Conservation (phyloP, 2,113 vertebrate genomes). For the Tapirus terrestris region DNA sequence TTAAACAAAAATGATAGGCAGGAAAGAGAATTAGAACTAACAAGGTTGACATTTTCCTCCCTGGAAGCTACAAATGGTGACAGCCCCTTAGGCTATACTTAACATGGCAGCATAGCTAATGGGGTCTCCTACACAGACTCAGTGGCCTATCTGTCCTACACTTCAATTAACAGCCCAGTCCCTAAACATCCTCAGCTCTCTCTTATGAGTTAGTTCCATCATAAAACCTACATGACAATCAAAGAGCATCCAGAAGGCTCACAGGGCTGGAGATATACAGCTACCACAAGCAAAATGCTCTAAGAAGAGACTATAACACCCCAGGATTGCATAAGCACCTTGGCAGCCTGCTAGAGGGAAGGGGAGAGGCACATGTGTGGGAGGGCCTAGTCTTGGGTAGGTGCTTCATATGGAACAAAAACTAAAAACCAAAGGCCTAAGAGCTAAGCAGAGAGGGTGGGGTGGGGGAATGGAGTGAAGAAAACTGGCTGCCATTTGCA, state of each 20-base stretch:
- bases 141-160: conserved; percentile 27
- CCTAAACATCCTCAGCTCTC: background rate
- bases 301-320: background rate
- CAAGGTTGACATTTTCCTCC: conserved; percentile 55
- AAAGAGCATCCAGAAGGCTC: conserved; percentile 44
- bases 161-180: conserved; percentile 1
- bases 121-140: background rate
- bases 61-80: conserved; percentile 55
- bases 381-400: conserved; percentile 66
- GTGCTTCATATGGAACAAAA: conserved; percentile 63
- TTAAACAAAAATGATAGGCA: conserved; percentile 62
- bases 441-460: background rate
- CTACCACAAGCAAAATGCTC: conserved; percentile 37
- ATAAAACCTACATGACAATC: conserved; percentile 18
- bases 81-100: conserved; percentile 23
- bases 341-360: conserved; percentile 53
- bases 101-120: background rate
- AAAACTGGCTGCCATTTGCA: background rate
- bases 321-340: conserved; percentile 65
- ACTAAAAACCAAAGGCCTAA: conserved; percentile 25
- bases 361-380: conserved; percentile 63
- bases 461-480: background rate
- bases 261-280: background rate
- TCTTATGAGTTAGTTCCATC: background rate
- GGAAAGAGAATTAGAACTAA: conserved; percentile 60